Base-by-base conservation (phyloP, 2,113 vertebrate genomes). In the Hipposideros armiger region DNA sequence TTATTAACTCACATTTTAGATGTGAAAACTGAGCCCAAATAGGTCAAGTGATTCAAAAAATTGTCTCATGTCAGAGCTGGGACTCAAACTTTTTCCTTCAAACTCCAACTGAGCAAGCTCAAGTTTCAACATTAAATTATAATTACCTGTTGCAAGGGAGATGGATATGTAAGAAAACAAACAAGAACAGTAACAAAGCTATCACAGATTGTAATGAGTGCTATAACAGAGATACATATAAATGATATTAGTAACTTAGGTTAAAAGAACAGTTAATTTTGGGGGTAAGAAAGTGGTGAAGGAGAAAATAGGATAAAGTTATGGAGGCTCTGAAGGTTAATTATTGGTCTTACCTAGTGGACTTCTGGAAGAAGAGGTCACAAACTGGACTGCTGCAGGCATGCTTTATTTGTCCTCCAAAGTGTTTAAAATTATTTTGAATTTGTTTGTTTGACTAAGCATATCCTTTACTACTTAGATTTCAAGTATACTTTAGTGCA, bases 371-470 rank as follows among this genome's bases (percentile, higher is more conserved):
- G n/a, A 90, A 87, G 69, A 45, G 26, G 30, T 76, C 32, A 66
- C n/a, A 62, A 22, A 15, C 28, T 11, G n/a, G n/a, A 24, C 64
- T 87, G 62, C 15, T 69, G 58, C 3, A 74, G 42, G 73, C 1
- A 40, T 30, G 22, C 70, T 89, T 86, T 45, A 64, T 87, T 73
- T 91, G 45, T 84, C 19, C 32, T 62, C 83, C 22, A 36, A 20
- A 52, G n/a, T 74, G 40, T 82, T 73, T 87, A 47, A 40, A 87
- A 16, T 84, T 24, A 80, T 78, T 96, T 87, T 69, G 24, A 11
- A 50, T 50, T 50, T 3, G 14, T 88, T 69, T 89, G 17, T 54
- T 54, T 91, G 73, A 30, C 74, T 66, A 56, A 87, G 36, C 11
- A 60, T 36, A 50, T 58, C 22, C 7, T 94, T 90, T 90, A 50